Evolutionary conservation across 2,888 invertebrate species (phyloP).

Genomic region (Drosophila atripex): DNA sequence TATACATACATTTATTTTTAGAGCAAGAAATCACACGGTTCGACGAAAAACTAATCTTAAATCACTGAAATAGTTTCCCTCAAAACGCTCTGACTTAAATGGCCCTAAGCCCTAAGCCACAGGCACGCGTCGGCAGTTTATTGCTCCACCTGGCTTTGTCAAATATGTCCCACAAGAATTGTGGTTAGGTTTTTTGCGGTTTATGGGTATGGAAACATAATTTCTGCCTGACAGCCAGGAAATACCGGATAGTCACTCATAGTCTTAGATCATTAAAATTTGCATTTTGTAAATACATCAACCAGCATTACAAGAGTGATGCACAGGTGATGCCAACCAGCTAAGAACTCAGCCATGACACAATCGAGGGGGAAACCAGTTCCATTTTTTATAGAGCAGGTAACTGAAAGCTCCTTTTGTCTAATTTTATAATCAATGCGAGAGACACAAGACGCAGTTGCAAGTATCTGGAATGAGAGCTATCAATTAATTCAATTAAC

Average conservation of each 20-base stretch:
- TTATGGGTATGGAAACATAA: slow-evolving; percentile 8
- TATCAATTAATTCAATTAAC: slow-evolving; percentile 7
- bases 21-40: not conserved
- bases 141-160: not conserved
- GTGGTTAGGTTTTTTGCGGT: slow-evolving; percentile 11
- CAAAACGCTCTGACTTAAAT: not conserved
- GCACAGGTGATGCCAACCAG: slow-evolving; percentile 12
- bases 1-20: not conserved
- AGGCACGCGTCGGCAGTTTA: slow-evolving; percentile 17
- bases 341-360: slow-evolving; percentile 7
- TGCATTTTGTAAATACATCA: slow-evolving; percentile 18
- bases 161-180: slow-evolving; percentile 29
- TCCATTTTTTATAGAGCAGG: slow-evolving; percentile 19
- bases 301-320: not conserved
- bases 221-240: not conserved
- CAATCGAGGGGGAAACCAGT: slow-evolving; percentile 22
- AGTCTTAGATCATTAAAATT: slow-evolving; percentile 19
- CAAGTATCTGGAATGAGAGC: not conserved
- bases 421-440: not conserved
- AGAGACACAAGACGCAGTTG: slow-evolving; percentile 6
- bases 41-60: not conserved
- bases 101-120: slow-evolving; percentile 10
- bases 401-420: slow-evolving; percentile 4
- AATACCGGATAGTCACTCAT: slow-evolving; percentile 17
- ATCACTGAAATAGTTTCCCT: not conserved